A percentile compares a stretch with the other conserved stretches of the same genome.
These are phyloP conservation scores for Cnemophilus loriae DNA, from an alignment of 2,113 vertebrate genomes.

Conservation along the genomic window DNA sequence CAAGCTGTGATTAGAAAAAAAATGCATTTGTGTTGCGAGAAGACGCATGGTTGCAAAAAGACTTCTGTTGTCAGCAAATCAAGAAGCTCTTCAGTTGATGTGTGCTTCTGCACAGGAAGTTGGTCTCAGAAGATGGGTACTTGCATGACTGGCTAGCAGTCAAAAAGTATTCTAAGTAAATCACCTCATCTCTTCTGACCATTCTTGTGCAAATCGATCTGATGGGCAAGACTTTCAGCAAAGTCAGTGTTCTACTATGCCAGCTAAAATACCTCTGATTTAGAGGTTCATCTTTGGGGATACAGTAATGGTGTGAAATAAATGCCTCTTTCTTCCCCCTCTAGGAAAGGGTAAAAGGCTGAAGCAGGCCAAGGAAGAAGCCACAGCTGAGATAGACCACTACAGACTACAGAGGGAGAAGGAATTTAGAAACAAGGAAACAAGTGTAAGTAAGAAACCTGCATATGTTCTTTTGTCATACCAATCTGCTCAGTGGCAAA, in stretches of 20 bases:
- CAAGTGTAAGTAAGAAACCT: constrained; percentile 53
- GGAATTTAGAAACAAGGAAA: constrained; percentile 69
- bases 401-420: constrained; percentile 73
- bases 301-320: not conserved
- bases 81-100: not conserved
- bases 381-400: constrained; percentile 69
- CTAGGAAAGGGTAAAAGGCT: constrained; percentile 75
- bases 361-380: constrained; percentile 78
- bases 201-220: not conserved
- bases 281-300: not conserved
- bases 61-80: not conserved
- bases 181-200: not conserved
- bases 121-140: not conserved
- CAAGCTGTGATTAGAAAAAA: not conserved
- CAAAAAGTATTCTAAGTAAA: not conserved
- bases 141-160: not conserved
- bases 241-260: not conserved
- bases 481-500: not conserved
- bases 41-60: not conserved
- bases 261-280: not conserved
- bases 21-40: not conserved
- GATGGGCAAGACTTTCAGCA: not conserved
- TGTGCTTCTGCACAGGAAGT: not conserved
- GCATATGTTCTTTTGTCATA: not conserved
- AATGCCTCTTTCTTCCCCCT: not conserved